Percentiles rank a stretch among this genome's conserved stretches.
These are phyloP conservation scores for Rhopalosiphum maidis DNA, from an alignment of 1,140 invertebrate genomes.

Conservation along the genomic window DNA sequence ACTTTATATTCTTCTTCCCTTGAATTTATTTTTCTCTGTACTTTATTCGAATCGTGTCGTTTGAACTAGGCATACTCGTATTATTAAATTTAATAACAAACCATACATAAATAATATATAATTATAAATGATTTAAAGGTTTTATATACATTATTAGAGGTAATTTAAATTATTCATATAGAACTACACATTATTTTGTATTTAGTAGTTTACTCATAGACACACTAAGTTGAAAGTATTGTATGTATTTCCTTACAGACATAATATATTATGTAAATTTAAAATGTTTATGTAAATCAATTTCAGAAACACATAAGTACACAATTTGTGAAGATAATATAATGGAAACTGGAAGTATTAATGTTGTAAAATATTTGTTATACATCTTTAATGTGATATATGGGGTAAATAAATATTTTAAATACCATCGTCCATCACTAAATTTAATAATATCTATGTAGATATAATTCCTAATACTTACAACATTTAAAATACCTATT, in stretches of 20 bases:
- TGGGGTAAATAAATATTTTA: conserved; percentile 21
- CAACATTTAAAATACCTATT: neutral
- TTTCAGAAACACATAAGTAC: neutral
- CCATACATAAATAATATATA: neutral
- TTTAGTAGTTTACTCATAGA: neutral
- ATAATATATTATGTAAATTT: neutral
- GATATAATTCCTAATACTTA: neutral
- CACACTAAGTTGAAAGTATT: neutral
- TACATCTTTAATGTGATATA: conserved; percentile 46
- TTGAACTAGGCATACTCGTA: neutral
- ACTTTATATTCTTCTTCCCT: neutral
- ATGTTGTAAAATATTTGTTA: conserved; percentile 47
- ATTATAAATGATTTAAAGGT: neutral
- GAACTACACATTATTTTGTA: neutral
- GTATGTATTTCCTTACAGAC: neutral
- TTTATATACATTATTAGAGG: neutral
- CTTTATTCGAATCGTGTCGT: neutral
- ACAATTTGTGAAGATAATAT: neutral
- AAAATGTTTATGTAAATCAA: neutral
- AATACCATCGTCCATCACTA: neutral
- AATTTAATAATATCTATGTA: neutral
- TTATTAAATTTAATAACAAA: neutral
- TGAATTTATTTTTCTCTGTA: neutral
- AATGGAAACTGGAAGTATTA: conserved; percentile 28
- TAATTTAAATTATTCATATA: neutral